These are phyloP conservation scores for Sula dactylatra DNA, from an alignment of 2,113 vertebrate species.

Conservation along the genomic window DNA sequence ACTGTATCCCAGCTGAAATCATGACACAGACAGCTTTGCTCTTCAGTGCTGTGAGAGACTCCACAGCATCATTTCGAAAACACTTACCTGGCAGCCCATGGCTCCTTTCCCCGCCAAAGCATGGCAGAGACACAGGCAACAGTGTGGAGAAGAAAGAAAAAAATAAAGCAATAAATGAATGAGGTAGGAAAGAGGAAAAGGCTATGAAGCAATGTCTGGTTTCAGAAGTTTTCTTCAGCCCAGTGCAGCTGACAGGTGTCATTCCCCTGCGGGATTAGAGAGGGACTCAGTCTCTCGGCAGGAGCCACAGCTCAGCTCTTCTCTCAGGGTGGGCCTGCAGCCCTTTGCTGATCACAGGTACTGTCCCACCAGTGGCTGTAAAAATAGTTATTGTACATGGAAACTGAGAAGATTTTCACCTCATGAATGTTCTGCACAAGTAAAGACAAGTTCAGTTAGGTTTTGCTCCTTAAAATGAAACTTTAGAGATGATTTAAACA, in stretches of 20 bases:
- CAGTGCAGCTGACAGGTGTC: neutral
- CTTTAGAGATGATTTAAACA: neutral
- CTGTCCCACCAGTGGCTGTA: neutral
- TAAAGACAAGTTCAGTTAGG: neutral
- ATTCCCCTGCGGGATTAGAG: neutral
- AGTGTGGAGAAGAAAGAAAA: fast-evolving
- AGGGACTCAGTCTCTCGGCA: neutral
- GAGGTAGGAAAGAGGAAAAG: neutral
- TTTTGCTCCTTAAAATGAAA: neutral
- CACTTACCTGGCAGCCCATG: fast-evolving
- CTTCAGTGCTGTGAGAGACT: neutral
- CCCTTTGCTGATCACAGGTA: neutral
- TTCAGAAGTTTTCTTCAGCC: neutral
- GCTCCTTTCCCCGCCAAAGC: neutral
- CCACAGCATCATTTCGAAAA: neutral
- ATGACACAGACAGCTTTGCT: neutral
- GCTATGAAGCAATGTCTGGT: neutral
- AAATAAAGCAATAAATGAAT: neutral
- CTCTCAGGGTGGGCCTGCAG: neutral
- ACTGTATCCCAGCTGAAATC: too few relatives aligned
- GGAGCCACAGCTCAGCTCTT: neutral
- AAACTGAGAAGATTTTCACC: neutral
- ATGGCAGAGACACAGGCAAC: neutral
- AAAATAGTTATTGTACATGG: neutral
- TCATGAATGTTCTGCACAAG: neutral